Conservation (phyloP, 2,888 invertebrate species). For the Allacma fusca region DNA sequence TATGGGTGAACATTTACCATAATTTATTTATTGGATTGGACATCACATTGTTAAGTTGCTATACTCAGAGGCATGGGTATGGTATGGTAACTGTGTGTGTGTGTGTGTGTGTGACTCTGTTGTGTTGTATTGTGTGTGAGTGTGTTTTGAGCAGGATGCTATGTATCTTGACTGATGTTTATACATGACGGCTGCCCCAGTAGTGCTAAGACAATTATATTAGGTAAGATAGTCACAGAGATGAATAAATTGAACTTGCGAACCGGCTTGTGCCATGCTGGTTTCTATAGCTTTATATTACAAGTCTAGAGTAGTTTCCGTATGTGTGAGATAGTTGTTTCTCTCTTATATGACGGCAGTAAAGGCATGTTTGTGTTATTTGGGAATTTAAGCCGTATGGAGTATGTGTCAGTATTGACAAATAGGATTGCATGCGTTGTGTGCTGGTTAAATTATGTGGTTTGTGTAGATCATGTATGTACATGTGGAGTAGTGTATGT, state of each 20-base stretch:
- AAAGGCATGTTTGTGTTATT: slow-evolving; percentile 9
- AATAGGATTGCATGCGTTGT: slow-evolving; percentile 13
- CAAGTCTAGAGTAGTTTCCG: neutral
- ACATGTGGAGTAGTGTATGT: too few species aligned
- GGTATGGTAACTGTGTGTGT: too few species aligned
- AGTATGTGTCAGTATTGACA: slow-evolving; percentile 9
- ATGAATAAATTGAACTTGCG: slow-evolving; percentile 44
- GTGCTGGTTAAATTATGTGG: neutral
- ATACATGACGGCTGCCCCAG: too few species aligned
- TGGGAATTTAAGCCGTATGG: neutral
- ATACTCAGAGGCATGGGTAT: too few species aligned
- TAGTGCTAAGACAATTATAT: neutral
- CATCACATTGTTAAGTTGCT: too few species aligned
- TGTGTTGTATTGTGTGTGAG: too few species aligned
- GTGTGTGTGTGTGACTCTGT: too few species aligned
- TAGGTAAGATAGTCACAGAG: slow-evolving; percentile 9
- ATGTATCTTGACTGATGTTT: too few species aligned
- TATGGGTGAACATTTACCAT: neutral
- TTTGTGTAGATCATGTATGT: too few species aligned
- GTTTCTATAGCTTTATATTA: neutral
- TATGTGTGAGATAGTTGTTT: neutral
- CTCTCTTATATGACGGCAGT: slow-evolving; percentile 1
- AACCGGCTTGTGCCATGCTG: slow-evolving; percentile 26
- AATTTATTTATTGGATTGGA: slow-evolving; percentile 3
- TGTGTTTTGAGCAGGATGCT: too few species aligned